Conservation (phyloP, 1,140 invertebrate species). For the Medauroidea extradentata region DNA sequence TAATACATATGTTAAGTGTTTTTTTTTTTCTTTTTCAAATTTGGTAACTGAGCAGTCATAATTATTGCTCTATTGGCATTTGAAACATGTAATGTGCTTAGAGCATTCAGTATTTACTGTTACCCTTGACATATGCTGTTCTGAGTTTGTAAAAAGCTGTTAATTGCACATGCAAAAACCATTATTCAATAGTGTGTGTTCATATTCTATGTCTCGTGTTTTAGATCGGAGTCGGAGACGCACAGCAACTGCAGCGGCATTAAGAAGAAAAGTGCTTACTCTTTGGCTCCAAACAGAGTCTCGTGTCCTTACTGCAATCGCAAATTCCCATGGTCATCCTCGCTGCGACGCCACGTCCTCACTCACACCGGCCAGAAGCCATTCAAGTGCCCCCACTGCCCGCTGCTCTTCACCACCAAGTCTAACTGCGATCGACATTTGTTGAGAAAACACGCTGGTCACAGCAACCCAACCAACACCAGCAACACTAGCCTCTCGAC, state of each 20-base stretch:
- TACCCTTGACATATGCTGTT: too few relatives aligned
- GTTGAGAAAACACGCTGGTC: conserved; percentile 76
- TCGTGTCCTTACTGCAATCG: conserved; percentile 87
- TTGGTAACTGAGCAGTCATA: too few relatives aligned
- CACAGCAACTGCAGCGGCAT: conserved; percentile 34
- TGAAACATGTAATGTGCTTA: too few relatives aligned
- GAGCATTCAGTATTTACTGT: too few relatives aligned
- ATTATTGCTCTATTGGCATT: too few relatives aligned
- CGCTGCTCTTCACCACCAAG: conserved; percentile 91
- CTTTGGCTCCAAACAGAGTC: conserved; percentile 87
- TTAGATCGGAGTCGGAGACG: conserved; percentile 53
- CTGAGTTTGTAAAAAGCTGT: too few relatives aligned
- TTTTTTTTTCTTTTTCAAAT: too few relatives aligned
- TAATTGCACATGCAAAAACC: too few relatives aligned
- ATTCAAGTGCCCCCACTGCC: conserved; percentile 88
- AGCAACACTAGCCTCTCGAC: conserved; percentile 17
- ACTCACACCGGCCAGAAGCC: conserved; percentile 96
- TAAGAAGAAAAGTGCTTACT: conserved; percentile 88
- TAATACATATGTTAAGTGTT: too few relatives aligned
- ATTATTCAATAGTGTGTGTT: too few relatives aligned
- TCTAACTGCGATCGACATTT: conserved; percentile 95
- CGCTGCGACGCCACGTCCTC: conserved; percentile 83
- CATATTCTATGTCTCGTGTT: too few relatives aligned
- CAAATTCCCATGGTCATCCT: conserved; percentile 95
- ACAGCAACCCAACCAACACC: conserved; percentile 37